These are phyloP conservation scores for Falco rusticolus DNA, from an alignment of 2,797 vertebrate genomes.

Conservation along the genomic window DNA sequence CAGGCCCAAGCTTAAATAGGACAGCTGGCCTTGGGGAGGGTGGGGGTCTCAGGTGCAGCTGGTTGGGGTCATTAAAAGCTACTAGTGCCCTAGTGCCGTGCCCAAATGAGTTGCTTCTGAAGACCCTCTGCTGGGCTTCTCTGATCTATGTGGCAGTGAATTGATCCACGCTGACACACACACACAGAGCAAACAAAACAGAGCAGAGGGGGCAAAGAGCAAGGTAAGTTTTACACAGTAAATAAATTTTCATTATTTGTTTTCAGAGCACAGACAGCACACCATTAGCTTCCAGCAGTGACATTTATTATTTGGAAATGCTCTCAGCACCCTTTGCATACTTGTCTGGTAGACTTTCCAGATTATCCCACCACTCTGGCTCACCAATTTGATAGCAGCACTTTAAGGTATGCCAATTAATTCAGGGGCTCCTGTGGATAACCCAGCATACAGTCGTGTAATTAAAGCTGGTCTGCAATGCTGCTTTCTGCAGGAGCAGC, in stretches of 20 bases:
- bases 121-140: neutral
- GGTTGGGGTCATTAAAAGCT: neutral
- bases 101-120: fast-evolving
- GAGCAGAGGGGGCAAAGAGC: neutral
- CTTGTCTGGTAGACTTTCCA: neutral
- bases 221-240: neutral
- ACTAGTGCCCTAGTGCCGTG: neutral
- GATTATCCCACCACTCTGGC: neutral
- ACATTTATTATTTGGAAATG: neutral
- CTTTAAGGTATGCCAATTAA: neutral
- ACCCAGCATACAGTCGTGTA: neutral
- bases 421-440: neutral
- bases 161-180: neutral
- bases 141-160: neutral
- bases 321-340: neutral
- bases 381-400: neutral
- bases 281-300: neutral
- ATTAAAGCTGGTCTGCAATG: neutral
- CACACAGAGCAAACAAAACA: neutral
- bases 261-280: neutral
- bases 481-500: neutral
- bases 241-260: neutral
- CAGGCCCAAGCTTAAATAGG: neutral
- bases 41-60: neutral
- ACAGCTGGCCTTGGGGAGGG: neutral